Percentiles rank a stretch among this genome's conserved stretches.
Conservation (phyloP, 2,113 vertebrate genomes). For the Phrynosoma platyrhinos region DNA sequence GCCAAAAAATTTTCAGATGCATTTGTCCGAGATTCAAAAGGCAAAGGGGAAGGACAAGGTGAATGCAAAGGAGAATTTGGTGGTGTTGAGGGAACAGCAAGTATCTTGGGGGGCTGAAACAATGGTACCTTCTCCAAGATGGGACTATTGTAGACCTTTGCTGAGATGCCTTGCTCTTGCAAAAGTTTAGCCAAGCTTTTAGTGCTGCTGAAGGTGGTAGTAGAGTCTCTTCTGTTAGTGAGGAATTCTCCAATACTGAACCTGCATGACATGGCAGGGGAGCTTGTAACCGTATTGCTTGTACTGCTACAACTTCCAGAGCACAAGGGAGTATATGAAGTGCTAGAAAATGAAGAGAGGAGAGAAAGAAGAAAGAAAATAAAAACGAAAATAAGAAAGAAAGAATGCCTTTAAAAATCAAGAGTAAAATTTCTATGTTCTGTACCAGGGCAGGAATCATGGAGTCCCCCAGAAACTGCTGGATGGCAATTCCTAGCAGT, state of each 20-base stretch:
- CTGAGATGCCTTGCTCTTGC: constrained; percentile 94
- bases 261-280: constrained; percentile 84
- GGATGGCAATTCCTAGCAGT: too few relatives aligned
- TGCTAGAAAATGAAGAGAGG: constrained; percentile 64
- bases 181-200: constrained; percentile 87
- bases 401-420: neutral
- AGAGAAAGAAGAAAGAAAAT: neutral
- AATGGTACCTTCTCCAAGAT: constrained; percentile 65
- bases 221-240: constrained; percentile 80
- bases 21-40: constrained; percentile 78
- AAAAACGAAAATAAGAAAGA: neutral
- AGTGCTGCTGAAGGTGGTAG: constrained; percentile 80
- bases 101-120: constrained; percentile 56
- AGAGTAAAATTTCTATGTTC: neutral
- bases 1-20: constrained; percentile 91
- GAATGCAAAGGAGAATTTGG: constrained; percentile 82
- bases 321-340: constrained; percentile 66
- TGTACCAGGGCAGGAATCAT: too few relatives aligned
- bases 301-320: constrained; percentile 78
- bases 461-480: too few relatives aligned
- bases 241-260: constrained; percentile 87
- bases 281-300: constrained; percentile 80
- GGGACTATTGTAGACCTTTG: constrained; percentile 82
- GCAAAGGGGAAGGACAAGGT: constrained; percentile 80
- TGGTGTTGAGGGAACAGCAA: constrained; percentile 79